Evolutionary conservation across 1,140 invertebrate species (phyloP).

Genomic region (Babylonia areolata): DNA sequence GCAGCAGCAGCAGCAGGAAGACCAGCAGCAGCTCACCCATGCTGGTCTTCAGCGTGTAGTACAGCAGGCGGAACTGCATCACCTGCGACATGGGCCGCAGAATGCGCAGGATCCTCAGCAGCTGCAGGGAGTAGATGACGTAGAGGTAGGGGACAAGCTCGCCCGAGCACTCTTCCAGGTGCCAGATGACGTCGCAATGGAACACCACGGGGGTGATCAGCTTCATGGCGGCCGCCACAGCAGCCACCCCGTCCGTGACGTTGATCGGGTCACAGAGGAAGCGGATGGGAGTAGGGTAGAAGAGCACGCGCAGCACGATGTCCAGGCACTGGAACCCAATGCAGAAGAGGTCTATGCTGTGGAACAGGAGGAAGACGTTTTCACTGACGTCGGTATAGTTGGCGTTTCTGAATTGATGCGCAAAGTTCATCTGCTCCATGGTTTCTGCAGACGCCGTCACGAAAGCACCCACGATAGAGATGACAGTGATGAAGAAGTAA

Average conservation of each 20-base stretch:
- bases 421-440: too few relatives aligned
- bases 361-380: not conserved
- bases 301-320: conserved; percentile 63
- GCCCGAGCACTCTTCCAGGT: not conserved
- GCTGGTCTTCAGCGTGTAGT: conserved; percentile 82
- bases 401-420: too few relatives aligned
- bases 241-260: conserved; percentile 97
- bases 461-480: not conserved
- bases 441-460: not conserved
- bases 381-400: not conserved
- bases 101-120: conserved; percentile 98
- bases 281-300: conserved; percentile 68
- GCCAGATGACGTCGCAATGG: not conserved
- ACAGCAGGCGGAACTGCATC: conserved; percentile 86
- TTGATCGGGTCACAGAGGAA: conserved; percentile 91
- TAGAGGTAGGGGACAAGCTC: conserved; percentile 37
- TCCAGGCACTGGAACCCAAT: conserved; percentile 42
- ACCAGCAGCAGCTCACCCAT: conserved; percentile 58
- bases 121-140: conserved; percentile 87
- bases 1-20: conserved; percentile 54
- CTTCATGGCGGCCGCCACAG: conserved; percentile 72
- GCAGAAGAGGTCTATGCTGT: not conserved
- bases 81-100: conserved; percentile 91
- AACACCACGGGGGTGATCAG: not conserved
- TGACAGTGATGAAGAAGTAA: not conserved